phyloP scores from a whole-genome alignment of 2,888 invertebrate genomes.

The Helicoverpa assulta region DNA sequence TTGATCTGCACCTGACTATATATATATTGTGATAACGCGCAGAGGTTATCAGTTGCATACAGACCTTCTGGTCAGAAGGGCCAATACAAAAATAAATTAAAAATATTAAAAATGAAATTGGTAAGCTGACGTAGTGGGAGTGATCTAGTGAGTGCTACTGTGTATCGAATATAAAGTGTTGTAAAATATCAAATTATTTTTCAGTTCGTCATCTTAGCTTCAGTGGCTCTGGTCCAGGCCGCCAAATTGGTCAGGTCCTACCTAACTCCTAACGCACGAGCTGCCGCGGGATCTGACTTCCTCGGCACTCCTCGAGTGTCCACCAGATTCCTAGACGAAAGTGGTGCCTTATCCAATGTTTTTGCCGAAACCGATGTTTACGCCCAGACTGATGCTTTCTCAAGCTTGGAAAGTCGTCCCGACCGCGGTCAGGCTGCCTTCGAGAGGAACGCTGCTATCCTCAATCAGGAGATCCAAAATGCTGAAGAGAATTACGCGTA shows the following conservation, averaged over 20 bases:
- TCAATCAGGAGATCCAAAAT: constrained; percentile 81
- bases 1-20: constrained; percentile 80
- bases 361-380: constrained; percentile 33
- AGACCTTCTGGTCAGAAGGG: constrained; percentile 67
- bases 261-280: constrained; percentile 76
- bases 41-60: constrained; percentile 79
- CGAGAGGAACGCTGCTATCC: constrained; percentile 83
- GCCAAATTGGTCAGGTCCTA: constrained; percentile 82
- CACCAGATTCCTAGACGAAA: constrained; percentile 36
- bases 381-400: constrained; percentile 51
- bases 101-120: constrained; percentile 81
- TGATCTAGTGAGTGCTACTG: too few species aligned
- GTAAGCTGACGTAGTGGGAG: constrained; percentile 61
- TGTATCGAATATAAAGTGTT: background rate
- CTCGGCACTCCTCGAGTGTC: constrained; percentile 56
- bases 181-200: constrained; percentile 3
- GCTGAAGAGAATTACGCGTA: constrained; percentile 83
- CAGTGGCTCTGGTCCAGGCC: constrained; percentile 72
- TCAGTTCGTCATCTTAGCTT: constrained; percentile 79
- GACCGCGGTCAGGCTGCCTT: constrained; percentile 80
- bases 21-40: constrained; percentile 80
- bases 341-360: constrained; percentile 34
- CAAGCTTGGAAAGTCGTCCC: constrained; percentile 66
- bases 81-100: constrained; percentile 37
- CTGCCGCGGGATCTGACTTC: constrained; percentile 38